These are phyloP conservation scores for Hylomyscus alleni DNA, from an alignment of 2,797 vertebrate genomes.

Conservation along the genomic window DNA sequence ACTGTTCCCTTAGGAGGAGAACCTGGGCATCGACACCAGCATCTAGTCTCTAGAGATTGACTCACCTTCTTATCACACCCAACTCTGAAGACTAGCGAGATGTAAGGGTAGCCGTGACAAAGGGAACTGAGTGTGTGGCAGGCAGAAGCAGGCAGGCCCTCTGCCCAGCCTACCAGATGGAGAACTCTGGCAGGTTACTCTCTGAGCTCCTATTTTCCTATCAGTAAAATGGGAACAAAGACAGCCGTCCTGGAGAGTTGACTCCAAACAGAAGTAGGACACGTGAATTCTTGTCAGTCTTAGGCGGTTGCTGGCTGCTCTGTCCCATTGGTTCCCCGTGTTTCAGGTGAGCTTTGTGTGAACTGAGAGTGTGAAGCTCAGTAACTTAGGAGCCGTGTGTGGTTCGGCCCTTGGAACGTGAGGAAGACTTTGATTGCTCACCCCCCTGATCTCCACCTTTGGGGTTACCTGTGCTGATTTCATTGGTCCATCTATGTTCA, in stretches of 20 bases:
- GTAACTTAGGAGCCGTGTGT: neutral
- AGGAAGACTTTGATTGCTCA: neutral
- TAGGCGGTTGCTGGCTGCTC: neutral
- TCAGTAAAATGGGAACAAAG: neutral
- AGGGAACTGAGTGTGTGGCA: neutral
- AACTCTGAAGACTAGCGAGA: neutral
- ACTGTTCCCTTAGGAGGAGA: neutral
- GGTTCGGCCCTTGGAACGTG: neutral
- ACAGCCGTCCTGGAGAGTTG: neutral
- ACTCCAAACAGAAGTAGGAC: neutral
- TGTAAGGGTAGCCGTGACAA: neutral
- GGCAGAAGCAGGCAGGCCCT: neutral
- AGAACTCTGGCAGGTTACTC: neutral
- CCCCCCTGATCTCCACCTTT: neutral
- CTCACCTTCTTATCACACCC: neutral
- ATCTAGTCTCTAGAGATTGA: neutral
- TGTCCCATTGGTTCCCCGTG: neutral
- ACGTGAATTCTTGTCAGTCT: fast-evolving
- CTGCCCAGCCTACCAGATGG: neutral
- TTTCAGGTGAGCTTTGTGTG: neutral
- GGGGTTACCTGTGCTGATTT: neutral
- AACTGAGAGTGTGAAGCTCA: neutral
- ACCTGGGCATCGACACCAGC: neutral
- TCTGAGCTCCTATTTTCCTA: neutral
- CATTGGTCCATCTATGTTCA: neutral